A percentile compares a stretch with the other conserved stretches of the same genome.
These are phyloP conservation scores for Coelinius sp. DNA, from an alignment of 2,888 invertebrate genomes.

Conservation along the genomic window DNA sequence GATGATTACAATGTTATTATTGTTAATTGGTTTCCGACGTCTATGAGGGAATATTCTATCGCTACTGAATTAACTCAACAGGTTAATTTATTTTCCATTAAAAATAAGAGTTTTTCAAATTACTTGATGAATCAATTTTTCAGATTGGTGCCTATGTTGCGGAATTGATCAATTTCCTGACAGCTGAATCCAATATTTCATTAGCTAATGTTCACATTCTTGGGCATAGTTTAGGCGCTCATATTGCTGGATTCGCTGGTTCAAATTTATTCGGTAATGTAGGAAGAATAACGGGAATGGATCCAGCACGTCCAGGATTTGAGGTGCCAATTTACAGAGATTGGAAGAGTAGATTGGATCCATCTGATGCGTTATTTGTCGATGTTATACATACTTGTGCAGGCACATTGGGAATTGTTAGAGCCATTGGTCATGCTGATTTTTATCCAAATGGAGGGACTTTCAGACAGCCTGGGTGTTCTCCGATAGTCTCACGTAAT, in stretches of 20 bases:
- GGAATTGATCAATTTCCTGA: constrained; percentile 60
- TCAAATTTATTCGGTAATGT: constrained; percentile 57
- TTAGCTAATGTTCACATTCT: constrained; percentile 61
- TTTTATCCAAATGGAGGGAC: constrained; percentile 83
- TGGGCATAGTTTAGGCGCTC: constrained; percentile 69
- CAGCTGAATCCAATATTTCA: constrained; percentile 51
- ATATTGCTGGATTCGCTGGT: constrained; percentile 64
- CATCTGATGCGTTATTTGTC: constrained; percentile 79
- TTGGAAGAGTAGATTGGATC: constrained; percentile 73
- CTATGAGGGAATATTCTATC: constrained; percentile 56
- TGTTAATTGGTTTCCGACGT: constrained; percentile 71
- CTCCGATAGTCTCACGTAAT: constrained; percentile 65
- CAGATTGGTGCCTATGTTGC: constrained; percentile 63
- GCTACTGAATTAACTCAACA: constrained; percentile 51
- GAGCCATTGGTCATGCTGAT: constrained; percentile 79
- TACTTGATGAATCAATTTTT: constrained; percentile 3
- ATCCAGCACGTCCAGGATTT: constrained; percentile 80
- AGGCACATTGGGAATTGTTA: constrained; percentile 76
- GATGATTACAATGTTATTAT: constrained; percentile 71
- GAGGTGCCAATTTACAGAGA: constrained; percentile 68
- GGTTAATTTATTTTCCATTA: not conserved
- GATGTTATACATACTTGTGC: constrained; percentile 83
- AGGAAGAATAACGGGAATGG: constrained; percentile 72
- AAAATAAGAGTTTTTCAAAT: too few species aligned
- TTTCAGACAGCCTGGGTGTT: constrained; percentile 80